Percentiles rank a stretch among this genome's conserved stretches.
Evolutionary conservation across 2,797 vertebrate species (phyloP).

Genomic region (Kryptolebias ocellatus): DNA sequence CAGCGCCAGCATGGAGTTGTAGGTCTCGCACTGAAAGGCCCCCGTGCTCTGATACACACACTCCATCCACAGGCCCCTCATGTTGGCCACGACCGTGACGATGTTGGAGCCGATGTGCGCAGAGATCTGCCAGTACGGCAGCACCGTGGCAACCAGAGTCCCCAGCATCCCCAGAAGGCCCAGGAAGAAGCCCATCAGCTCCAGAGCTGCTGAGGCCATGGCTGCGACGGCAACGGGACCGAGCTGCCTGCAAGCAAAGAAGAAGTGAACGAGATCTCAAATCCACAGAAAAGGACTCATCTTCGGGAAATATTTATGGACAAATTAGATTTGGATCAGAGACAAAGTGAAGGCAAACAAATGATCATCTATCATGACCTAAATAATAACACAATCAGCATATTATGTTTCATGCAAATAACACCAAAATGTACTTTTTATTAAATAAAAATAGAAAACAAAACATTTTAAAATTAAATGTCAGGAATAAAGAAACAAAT

Average conservation of each 20-base stretch:
- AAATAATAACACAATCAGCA: no score
- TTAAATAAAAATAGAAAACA: no score
- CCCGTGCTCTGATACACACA: conserved; percentile 95
- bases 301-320: background rate
- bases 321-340: no score
- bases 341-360: no score
- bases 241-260: background rate
- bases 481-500: no score
- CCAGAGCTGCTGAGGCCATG: conserved; percentile 89
- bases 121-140: conserved; percentile 91
- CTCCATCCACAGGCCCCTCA: conserved; percentile 97
- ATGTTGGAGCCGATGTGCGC: conserved; percentile 94
- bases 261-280: background rate
- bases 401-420: no score
- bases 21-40: conserved; percentile 95
- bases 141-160: conserved; percentile 85
- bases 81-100: conserved; percentile 89
- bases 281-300: background rate
- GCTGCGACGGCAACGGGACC: conserved; percentile 6
- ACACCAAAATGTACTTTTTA: no score
- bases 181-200: conserved; percentile 90
- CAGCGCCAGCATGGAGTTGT: conserved; percentile 92
- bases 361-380: no score
- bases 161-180: conserved; percentile 89
- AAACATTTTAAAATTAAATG: no score